A percentile compares a stretch with the other conserved stretches of the same genome.
These are phyloP conservation scores for Nothobranchius furzeri DNA, from an alignment of 2,113 vertebrate species.

Conservation along the genomic window DNA sequence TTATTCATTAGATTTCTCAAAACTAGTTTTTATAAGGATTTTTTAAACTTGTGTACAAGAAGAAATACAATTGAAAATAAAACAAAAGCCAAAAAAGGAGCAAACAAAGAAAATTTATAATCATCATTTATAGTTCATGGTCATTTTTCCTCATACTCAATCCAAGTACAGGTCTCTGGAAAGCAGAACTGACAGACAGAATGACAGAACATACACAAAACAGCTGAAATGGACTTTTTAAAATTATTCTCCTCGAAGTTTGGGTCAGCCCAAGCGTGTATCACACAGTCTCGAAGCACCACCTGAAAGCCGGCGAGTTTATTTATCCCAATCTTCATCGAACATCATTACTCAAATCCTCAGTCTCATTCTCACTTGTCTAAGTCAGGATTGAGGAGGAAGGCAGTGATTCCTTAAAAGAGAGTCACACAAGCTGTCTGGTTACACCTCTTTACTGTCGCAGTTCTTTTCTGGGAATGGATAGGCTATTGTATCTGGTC, in stretches of 20 bases:
- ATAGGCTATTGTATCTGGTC: slow-evolving; percentile 62
- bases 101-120: slow-evolving; percentile 70
- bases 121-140: slow-evolving; percentile 75
- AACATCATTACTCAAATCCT: slow-evolving; percentile 28
- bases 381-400: slow-evolving; percentile 61
- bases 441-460: slow-evolving; percentile 21
- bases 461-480: slow-evolving; percentile 45
- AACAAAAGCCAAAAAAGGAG: slow-evolving; percentile 67
- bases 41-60: slow-evolving; percentile 65
- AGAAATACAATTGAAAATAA: slow-evolving; percentile 66
- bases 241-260: slow-evolving; percentile 50
- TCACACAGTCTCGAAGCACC: slow-evolving; percentile 56
- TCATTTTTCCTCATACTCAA: slow-evolving; percentile 75
- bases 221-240: slow-evolving; percentile 69
- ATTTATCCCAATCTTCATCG: slow-evolving; percentile 42
- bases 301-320: slow-evolving; percentile 57
- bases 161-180: slow-evolving; percentile 75
- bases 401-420: slow-evolving; percentile 70
- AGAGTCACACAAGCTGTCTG: slow-evolving; percentile 39
- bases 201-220: slow-evolving; percentile 76
- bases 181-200: slow-evolving; percentile 73
- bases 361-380: slow-evolving; percentile 46
- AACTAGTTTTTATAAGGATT: slow-evolving; percentile 69
- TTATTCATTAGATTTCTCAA: slow-evolving; percentile 76
- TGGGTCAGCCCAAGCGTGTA: slow-evolving; percentile 57